A percentile compares a stretch with the other conserved stretches of the same genome.
Evolutionary conservation across 1,140 invertebrate species (phyloP).

Genomic region (Tyrophagus putrescentiae): DNA sequence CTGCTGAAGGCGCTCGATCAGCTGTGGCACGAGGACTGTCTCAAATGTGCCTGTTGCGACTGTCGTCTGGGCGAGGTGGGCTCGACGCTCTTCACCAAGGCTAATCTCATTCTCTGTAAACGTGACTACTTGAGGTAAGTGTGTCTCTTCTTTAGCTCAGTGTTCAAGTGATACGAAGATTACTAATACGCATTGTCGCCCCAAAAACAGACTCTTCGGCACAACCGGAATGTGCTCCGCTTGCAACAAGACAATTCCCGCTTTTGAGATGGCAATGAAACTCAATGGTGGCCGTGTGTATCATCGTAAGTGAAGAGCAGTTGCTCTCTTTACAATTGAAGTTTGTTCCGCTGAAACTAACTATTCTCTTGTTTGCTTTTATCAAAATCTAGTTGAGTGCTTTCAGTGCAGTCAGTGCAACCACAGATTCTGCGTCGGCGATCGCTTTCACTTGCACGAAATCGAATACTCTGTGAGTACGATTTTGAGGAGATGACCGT

Average conservation of each 20-base stretch:
- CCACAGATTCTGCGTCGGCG: conserved; percentile 89
- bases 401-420: conserved; percentile 92
- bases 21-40: conserved; percentile 85
- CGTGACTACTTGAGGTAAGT: conserved; percentile 55
- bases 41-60: conserved; percentile 83
- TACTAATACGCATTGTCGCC: not conserved
- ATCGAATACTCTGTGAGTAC: conserved; percentile 83
- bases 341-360: not conserved
- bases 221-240: conserved; percentile 61
- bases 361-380: not conserved
- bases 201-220: conserved; percentile 17
- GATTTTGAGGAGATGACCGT: conserved; percentile 80
- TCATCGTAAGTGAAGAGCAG: conserved; percentile 29
- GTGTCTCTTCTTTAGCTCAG: not conserved
- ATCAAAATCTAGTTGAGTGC: conserved; percentile 50
- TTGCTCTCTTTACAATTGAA: not conserved
- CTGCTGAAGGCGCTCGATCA: conserved; percentile 52
- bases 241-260: conserved; percentile 82
- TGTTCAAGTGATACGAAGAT: not conserved
- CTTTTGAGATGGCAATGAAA: conserved; percentile 94
- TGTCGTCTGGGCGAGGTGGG: conserved; percentile 80
- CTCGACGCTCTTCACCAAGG: conserved; percentile 76
- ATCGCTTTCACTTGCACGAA: conserved; percentile 81
- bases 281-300: conserved; percentile 86
- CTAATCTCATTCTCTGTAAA: conserved; percentile 78